Percentiles rank a stretch among this genome's conserved stretches.
Conservation (phyloP, 2,113 vertebrate species). For the Oenanthe oenanthe region DNA sequence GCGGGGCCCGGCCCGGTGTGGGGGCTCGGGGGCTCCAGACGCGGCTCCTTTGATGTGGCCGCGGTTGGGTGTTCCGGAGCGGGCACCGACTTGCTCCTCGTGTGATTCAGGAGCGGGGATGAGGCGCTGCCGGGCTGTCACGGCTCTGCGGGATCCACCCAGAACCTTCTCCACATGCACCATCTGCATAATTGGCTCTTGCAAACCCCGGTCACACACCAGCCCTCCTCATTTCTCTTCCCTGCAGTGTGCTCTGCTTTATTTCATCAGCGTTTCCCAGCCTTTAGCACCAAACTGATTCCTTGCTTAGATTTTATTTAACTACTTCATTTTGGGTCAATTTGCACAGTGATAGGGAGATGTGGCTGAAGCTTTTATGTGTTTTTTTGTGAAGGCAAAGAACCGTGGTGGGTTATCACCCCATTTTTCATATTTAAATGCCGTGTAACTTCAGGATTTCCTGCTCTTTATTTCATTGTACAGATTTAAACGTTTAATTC, state of each 20-base stretch:
- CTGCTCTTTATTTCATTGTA: not conserved
- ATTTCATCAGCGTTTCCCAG: not conserved
- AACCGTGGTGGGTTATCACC: not conserved
- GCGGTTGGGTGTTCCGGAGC: not conserved
- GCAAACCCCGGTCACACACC: not conserved
- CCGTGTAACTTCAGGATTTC: not conserved
- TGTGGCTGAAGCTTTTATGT: not conserved
- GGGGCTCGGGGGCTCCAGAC: not conserved
- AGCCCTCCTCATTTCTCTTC: not conserved
- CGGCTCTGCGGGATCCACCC: constrained; percentile 33
- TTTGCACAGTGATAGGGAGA: not conserved
- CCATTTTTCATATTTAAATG: rapidly evolving
- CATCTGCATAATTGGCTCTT: constrained; percentile 17
- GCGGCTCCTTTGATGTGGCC: not conserved
- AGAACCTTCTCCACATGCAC: constrained; percentile 51
- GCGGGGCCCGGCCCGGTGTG: too few species aligned
- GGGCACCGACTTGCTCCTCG: not conserved
- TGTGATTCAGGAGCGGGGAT: not conserved
- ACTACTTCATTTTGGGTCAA: rapidly evolving
- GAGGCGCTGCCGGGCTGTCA: not conserved
- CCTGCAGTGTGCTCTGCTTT: not conserved
- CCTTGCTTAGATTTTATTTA: not conserved
- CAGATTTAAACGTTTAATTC: not conserved
- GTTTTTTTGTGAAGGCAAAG: not conserved
- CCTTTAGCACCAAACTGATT: not conserved